These are phyloP conservation scores for Phalacrocorax carbo DNA, from an alignment of 2,113 vertebrate species.

Conservation along the genomic window DNA sequence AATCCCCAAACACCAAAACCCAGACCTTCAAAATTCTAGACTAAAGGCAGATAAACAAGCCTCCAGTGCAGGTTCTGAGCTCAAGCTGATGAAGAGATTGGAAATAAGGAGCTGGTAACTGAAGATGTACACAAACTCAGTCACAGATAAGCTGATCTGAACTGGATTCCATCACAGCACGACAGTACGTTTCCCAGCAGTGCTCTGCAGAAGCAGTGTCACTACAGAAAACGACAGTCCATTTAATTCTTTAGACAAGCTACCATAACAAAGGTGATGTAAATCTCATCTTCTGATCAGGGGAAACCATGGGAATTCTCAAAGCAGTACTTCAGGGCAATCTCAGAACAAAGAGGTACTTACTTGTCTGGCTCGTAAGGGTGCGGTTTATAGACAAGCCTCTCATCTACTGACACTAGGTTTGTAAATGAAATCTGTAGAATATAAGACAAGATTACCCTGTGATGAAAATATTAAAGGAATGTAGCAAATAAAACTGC, in stretches of 20 bases:
- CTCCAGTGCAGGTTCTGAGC: background rate
- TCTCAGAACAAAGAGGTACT: conserved; percentile 22
- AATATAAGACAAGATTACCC: background rate
- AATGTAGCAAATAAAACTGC: background rate
- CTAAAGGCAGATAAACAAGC: background rate
- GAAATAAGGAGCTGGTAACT: background rate
- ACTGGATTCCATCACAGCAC: background rate
- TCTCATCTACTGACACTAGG: conserved; percentile 94
- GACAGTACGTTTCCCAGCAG: background rate
- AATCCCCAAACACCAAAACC: background rate
- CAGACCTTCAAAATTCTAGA: background rate
- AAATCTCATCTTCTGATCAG: background rate
- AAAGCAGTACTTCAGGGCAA: background rate
- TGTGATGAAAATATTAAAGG: background rate
- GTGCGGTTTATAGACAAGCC: conserved; percentile 92
- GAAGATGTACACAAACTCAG: background rate
- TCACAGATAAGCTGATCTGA: background rate
- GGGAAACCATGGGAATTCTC: background rate
- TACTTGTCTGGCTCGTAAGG: conserved; percentile 90
- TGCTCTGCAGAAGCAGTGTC: background rate
- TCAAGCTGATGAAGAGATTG: background rate
- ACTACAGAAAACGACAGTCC: background rate
- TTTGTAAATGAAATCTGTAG: conserved; percentile 94
- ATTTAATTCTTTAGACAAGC: background rate
- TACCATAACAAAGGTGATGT: background rate